phyloP scores from a whole-genome alignment of 2,888 invertebrate genomes.

The Steinernema carpocapsae region DNA sequence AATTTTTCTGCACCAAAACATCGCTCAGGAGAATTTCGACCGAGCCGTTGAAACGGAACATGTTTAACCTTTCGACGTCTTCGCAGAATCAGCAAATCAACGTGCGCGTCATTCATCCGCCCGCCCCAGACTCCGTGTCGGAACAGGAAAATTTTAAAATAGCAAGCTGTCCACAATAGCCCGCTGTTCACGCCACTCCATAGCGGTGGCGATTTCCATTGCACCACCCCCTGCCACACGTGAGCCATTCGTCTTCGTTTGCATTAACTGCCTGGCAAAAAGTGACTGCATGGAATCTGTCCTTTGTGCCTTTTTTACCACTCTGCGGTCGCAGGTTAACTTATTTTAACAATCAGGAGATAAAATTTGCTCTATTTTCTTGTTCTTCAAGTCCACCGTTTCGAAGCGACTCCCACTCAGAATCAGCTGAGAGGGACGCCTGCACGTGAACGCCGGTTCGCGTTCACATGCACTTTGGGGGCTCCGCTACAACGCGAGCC shows the following conservation, averaged over 20 bases:
- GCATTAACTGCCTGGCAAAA: neutral
- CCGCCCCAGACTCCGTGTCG: neutral
- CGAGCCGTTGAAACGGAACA: too few species aligned
- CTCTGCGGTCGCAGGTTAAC: too few species aligned
- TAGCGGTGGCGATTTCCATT: slow-evolving; percentile 2
- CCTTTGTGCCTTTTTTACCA: neutral
- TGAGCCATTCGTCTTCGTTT: slow-evolving; percentile 4
- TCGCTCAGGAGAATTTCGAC: too few species aligned
- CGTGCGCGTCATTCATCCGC: too few species aligned
- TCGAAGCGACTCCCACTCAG: neutral
- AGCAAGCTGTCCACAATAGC: slow-evolving; percentile 23
- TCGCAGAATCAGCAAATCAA: too few species aligned
- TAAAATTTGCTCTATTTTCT: too few species aligned
- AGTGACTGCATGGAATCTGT: neutral
- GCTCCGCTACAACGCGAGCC: neutral
- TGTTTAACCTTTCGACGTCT: too few species aligned
- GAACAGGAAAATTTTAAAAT: slow-evolving; percentile 17
- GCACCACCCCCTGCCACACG: slow-evolving; percentile 10
- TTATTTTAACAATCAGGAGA: too few species aligned
- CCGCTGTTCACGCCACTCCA: slow-evolving; percentile 23
- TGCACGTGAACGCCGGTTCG: slow-evolving; percentile 16
- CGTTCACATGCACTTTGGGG: slow-evolving; percentile 30
- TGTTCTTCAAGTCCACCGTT: too few species aligned
- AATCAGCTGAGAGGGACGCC: neutral
- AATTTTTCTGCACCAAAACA: too few species aligned